Base-by-base conservation (phyloP, 2,888 invertebrate genomes). In the Labia minor region DNA sequence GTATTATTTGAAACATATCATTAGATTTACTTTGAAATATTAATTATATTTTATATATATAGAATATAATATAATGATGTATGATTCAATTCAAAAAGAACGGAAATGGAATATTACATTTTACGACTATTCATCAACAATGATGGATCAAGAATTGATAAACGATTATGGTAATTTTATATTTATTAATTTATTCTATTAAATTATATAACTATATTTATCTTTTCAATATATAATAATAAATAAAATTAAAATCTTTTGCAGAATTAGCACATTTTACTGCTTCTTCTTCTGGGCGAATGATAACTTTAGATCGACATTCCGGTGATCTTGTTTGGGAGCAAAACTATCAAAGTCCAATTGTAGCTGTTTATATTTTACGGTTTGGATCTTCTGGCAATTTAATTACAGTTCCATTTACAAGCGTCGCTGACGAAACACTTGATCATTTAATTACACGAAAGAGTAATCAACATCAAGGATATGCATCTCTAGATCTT, bases 51-150 rank as follows among this genome's bases (percentile, higher is more conserved):
- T 67, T 65, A 37, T 63, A 67, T 26, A 70, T 73, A 37, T 72
- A 0, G 90, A 97, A 75, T 98, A 97, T 77, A 92, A 92, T 69
- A 87, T 98, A 64, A 87, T 92, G 75, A 96, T 98, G 95, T 90
- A 90, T 71, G 96, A 98, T 75, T 87, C 86, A 70, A 86, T 89
- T 37, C 83, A 82, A 19, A 80, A 84, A 61, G 80, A 82, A 63
- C 87, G 89, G 74, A 87, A 87, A 70, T 98, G 97, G 97, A 98
- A 99, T 79, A 92, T 97, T 3, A 97, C 97, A 0, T 98, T 92
- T 80, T 92, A 88, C 74, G 97, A 97, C 79, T 99, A 98, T 77
- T 89, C 95, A 1, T 87, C 93, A 1, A 85, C 85, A 75, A 88
- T 87, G 70, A 91, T 88, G 86, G 86, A 85, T 63, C 85, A 86